Evolutionary conservation across 2,888 invertebrate species (phyloP).

Genomic region (Watsonalla cultraria): DNA sequence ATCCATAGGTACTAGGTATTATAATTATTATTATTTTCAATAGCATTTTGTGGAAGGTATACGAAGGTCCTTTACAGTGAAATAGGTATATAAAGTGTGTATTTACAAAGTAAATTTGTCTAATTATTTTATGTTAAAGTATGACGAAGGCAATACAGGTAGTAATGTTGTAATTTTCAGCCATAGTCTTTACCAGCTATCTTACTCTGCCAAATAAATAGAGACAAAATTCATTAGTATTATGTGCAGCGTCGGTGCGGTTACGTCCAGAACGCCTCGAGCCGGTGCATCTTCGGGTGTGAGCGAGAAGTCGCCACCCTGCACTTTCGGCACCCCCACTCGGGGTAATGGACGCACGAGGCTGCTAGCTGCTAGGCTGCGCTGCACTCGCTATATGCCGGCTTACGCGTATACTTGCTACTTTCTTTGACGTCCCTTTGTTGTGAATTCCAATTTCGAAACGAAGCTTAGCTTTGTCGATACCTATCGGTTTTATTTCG

Average conservation of each 20-base stretch:
- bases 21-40: too few species aligned
- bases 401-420: conserved; percentile 73
- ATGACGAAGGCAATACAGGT: too few species aligned
- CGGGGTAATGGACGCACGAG: conserved; percentile 75
- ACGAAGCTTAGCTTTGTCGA: conserved; percentile 39
- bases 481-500: conserved; percentile 18
- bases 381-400: conserved; percentile 66
- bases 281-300: conserved; percentile 73
- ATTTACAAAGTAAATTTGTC: too few species aligned
- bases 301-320: conserved; percentile 58
- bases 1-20: too few species aligned
- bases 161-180: too few species aligned
- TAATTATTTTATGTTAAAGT: too few species aligned
- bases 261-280: conserved; percentile 60
- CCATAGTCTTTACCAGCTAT: background rate
- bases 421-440: conserved; percentile 75
- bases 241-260: conserved; percentile 63
- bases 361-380: conserved; percentile 68
- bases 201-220: conserved; percentile 25
- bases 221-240: conserved; percentile 69
- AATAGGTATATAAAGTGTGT: too few species aligned
- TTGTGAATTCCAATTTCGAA: conserved; percentile 71
- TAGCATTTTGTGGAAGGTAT: too few species aligned
- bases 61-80: too few species aligned
- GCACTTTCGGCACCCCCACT: conserved; percentile 56